Evolutionary conservation across 2,888 invertebrate genomes (phyloP), one percentile per base, ranked within the genome.

Genomic region (Chaetogeoica ovagalla): DNA sequence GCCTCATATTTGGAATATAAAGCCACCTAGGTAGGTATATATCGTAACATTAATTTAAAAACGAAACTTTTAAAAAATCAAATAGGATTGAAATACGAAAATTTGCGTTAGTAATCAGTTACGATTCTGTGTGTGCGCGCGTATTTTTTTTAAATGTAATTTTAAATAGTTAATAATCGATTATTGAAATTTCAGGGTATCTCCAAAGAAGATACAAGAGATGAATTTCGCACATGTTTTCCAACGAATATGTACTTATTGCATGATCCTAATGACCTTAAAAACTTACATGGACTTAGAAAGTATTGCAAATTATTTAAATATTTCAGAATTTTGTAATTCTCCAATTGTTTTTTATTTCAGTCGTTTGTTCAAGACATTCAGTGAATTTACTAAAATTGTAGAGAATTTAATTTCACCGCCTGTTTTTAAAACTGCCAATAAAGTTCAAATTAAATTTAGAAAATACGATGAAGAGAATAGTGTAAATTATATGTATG

Each of bases 281-380:
- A 79, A 55, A 37, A 71, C 57, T 23, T 79, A n/a, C 79, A 55
- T n/a, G 79, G 79, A 0, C 55, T 71, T 19, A 79, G 70, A 71
- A 79, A 70, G 76, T 77, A 77, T 37, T 77, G n/a, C 59, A 1
- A 48, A 37, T 19, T 13, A 62, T 66, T 39, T 55, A 4, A 39
- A 57, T 1, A 39, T 13, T 59, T 23, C 3, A 48, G 17, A 21
- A 23, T 17, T 4, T 17, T 30, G 48, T 7, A 2, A 59, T 21
- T 43, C 59, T 59, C 15, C 9, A 39, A 11, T 48, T 7, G 68
- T 37, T 76, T 76, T 60, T 13, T 55, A 19, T 62, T 69, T 19
- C 6, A 77, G 77, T 39, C 71, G 79, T 17, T 70, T 79, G 23
- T 79, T 79, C 19, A 71, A 17, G n/a, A 71, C 55, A 39, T 79